Conservation (phyloP, 2,888 invertebrate species). For the Chalcis sispes region DNA sequence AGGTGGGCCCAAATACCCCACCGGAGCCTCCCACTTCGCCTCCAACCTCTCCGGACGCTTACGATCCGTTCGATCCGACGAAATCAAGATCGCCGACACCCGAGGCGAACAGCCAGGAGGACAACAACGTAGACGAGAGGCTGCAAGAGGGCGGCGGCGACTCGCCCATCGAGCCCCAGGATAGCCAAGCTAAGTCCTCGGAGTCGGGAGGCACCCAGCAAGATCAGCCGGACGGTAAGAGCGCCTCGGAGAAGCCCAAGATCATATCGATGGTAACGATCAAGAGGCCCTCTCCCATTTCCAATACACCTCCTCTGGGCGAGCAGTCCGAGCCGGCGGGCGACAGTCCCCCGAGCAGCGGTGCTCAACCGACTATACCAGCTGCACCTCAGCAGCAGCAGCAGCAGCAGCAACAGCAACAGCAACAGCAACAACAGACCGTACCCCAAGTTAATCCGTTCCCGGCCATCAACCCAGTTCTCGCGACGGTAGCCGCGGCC, state of each 20-base stretch:
- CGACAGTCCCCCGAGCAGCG: conserved; percentile 42
- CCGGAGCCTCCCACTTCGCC: conserved; percentile 83
- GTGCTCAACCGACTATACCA: neutral
- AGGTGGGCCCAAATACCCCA: conserved; percentile 84
- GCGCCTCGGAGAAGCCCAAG: conserved; percentile 70
- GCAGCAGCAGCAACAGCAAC: conserved; percentile 57
- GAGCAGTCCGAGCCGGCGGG: conserved; percentile 38
- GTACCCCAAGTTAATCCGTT: conserved; percentile 66
- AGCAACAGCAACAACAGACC: conserved; percentile 57
- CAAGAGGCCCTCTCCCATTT: conserved; percentile 66
- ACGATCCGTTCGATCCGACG: conserved; percentile 95
- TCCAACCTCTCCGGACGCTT: conserved; percentile 87
- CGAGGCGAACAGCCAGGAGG: conserved; percentile 66
- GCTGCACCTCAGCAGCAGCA: conserved; percentile 55
- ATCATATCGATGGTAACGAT: conserved; percentile 74
- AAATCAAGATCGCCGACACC: conserved; percentile 85
- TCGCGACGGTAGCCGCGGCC: conserved; percentile 74
- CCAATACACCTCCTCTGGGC: conserved; percentile 48
- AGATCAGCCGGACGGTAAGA: conserved; percentile 58
- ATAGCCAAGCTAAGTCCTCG: conserved; percentile 52
- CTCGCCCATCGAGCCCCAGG: conserved; percentile 67
- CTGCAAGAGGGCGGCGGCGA: conserved; percentile 62
- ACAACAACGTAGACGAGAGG: conserved; percentile 60
- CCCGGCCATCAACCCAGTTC: conserved; percentile 71
- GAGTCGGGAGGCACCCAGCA: neutral